Evolutionary conservation across 2,888 invertebrate species (phyloP).

Genomic region (Conomelus anceps): DNA sequence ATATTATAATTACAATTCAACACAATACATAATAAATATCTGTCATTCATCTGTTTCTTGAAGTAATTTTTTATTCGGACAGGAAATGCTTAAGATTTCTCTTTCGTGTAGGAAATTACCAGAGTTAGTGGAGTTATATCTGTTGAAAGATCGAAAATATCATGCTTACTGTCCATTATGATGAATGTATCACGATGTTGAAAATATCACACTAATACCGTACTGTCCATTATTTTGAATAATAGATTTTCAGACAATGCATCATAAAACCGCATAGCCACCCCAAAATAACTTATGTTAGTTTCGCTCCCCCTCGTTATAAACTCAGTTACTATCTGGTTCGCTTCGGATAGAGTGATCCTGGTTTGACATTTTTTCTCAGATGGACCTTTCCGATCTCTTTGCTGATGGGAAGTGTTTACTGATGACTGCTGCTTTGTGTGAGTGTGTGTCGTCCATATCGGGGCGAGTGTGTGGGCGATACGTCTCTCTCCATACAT

Average conservation of each 20-base stretch:
- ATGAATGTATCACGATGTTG: too few species aligned
- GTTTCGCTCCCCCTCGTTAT: not conserved
- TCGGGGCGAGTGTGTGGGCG: not conserved
- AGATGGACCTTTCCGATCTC: not conserved
- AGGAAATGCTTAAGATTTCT: too few species aligned
- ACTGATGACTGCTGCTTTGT: not conserved
- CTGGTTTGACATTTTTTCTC: not conserved
- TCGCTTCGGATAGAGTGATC: not conserved
- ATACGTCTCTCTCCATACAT: not conserved
- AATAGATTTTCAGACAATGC: not conserved
- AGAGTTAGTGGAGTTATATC: too few species aligned
- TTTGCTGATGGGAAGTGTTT: not conserved
- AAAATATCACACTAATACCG: not conserved
- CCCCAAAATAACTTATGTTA: not conserved
- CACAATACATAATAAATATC: too few species aligned
- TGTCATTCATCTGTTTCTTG: too few species aligned
- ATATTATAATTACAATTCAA: too few species aligned
- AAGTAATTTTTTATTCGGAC: too few species aligned
- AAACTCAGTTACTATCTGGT: not conserved
- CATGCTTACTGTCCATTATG: too few species aligned
- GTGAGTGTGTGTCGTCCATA: too few species aligned
- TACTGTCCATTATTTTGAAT: not conserved
- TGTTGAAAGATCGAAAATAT: too few species aligned
- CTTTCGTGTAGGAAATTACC: too few species aligned
- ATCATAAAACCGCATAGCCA: not conserved